These are phyloP conservation scores for Diplodus puntazzo DNA, from an alignment of 2,797 vertebrate genomes.

Conservation along the genomic window DNA sequence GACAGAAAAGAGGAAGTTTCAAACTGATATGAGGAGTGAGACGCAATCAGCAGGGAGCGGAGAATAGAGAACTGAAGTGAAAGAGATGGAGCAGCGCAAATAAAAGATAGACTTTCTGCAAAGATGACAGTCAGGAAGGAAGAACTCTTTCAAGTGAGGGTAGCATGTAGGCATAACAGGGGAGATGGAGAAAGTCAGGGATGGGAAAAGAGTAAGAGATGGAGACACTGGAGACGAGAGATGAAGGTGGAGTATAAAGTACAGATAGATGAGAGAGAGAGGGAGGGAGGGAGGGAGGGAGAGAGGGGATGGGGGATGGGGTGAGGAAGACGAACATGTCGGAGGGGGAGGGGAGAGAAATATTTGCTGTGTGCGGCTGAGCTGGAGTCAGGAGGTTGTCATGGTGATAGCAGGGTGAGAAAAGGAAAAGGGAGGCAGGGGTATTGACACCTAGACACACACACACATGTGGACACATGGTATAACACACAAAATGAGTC, in stretches of 20 bases:
- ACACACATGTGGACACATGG: not conserved
- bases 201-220: constrained; percentile 55
- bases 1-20: constrained; percentile 48
- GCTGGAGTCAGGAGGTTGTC: constrained; percentile 87
- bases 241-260: constrained; percentile 71
- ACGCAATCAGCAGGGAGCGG: constrained; percentile 63
- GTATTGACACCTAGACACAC: constrained; percentile 74
- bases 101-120: constrained; percentile 59
- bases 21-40: constrained; percentile 42
- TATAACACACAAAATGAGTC: constrained; percentile 52
- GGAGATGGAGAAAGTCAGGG: constrained; percentile 49
- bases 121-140: constrained; percentile 57
- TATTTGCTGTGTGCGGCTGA: constrained; percentile 75
- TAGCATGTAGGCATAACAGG: constrained; percentile 58
- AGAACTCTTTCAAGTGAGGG: constrained; percentile 69
- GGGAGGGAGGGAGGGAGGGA: constrained; percentile 29
- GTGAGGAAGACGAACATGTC: constrained; percentile 64
- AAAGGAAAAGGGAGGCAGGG: constrained; percentile 63
- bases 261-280: constrained; percentile 53
- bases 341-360: constrained; percentile 78
- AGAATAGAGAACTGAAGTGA: constrained; percentile 44
- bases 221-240: constrained; percentile 61
- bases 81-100: constrained; percentile 56
- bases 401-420: constrained; percentile 84
- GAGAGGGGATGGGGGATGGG: constrained; percentile 42